Evolutionary conservation across 2,888 invertebrate genomes (phyloP).

Genomic region (Chymomyza fuscimana): DNA sequence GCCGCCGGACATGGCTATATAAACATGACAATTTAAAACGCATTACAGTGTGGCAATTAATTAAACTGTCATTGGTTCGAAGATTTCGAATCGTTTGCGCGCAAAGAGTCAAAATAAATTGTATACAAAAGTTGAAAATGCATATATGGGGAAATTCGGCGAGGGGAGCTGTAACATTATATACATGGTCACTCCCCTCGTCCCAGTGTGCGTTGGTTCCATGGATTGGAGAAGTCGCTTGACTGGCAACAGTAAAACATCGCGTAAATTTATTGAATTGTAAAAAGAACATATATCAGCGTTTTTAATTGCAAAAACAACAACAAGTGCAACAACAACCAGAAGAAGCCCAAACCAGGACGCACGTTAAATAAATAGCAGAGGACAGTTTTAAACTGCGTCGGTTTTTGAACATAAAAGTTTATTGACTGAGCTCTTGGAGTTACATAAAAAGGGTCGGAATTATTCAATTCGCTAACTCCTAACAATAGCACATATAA

Average conservation of each 20-base stretch:
- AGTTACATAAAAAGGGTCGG: slow-evolving; percentile 24
- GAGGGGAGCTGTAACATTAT: slow-evolving; percentile 10
- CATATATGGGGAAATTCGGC: background rate
- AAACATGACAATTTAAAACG: slow-evolving; percentile 74
- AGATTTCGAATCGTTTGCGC: slow-evolving; percentile 67
- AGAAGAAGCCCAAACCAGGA: slow-evolving; percentile 22
- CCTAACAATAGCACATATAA: background rate
- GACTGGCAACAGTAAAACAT: slow-evolving; percentile 53
- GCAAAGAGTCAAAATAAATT: slow-evolving; percentile 69
- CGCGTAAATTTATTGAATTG: slow-evolving; percentile 74
- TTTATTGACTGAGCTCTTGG: slow-evolving; percentile 49
- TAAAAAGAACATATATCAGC: slow-evolving; percentile 75
- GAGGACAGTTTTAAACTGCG: slow-evolving; percentile 47
- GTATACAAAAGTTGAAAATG: slow-evolving; percentile 30
- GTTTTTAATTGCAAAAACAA: slow-evolving; percentile 69
- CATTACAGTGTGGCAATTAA: slow-evolving; percentile 74
- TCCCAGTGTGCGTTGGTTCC: no score
- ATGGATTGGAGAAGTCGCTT: background rate
- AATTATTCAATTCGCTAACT: background rate
- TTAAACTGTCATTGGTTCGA: slow-evolving; percentile 73
- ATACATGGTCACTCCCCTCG: no score
- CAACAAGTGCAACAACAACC: slow-evolving; percentile 22
- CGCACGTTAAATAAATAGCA: slow-evolving; percentile 53
- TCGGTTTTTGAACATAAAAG: slow-evolving; percentile 34
- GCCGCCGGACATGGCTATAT: slow-evolving; percentile 57